Percentiles rank a stretch among this genome's conserved stretches.
phyloP scores from a whole-genome alignment of 2,888 invertebrate genomes.

The Hirtodrosophila confusa region DNA sequence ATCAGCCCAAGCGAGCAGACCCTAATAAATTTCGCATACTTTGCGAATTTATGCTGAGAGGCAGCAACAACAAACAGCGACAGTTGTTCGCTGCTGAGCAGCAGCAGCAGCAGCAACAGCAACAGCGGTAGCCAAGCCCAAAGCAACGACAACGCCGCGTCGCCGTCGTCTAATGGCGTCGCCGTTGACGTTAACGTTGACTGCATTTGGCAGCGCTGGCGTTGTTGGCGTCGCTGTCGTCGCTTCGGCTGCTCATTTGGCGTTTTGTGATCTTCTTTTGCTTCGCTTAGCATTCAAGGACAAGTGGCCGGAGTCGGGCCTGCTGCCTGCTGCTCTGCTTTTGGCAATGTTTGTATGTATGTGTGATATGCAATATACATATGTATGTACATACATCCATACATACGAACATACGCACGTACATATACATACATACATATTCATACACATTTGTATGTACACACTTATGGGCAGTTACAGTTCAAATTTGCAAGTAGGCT shows the following conservation, averaged over 20 bases:
- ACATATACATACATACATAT: neutral
- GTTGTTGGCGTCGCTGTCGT: slow-evolving; percentile 37
- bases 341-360: no score
- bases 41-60: slow-evolving; percentile 78
- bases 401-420: neutral
- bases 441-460: neutral
- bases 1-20: slow-evolving; percentile 69
- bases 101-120: slow-evolving; percentile 17
- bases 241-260: slow-evolving; percentile 52
- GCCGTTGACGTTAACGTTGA: slow-evolving; percentile 49
- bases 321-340: slow-evolving; percentile 23
- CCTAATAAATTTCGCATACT: slow-evolving; percentile 81
- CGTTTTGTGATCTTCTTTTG: slow-evolving; percentile 62
- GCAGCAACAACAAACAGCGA: slow-evolving; percentile 53
- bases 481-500: neutral
- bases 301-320: slow-evolving; percentile 64
- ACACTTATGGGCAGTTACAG: neutral
- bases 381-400: neutral
- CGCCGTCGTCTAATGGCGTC: slow-evolving; percentile 61
- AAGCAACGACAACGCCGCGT: slow-evolving; percentile 30
- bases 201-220: slow-evolving; percentile 62
- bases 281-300: slow-evolving; percentile 67
- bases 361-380: neutral
- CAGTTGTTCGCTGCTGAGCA: slow-evolving; percentile 64
- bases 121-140: slow-evolving; percentile 54